Evolutionary conservation across 2,888 invertebrate genomes (phyloP).

Genomic region (Leptura quadrifasciata): DNA sequence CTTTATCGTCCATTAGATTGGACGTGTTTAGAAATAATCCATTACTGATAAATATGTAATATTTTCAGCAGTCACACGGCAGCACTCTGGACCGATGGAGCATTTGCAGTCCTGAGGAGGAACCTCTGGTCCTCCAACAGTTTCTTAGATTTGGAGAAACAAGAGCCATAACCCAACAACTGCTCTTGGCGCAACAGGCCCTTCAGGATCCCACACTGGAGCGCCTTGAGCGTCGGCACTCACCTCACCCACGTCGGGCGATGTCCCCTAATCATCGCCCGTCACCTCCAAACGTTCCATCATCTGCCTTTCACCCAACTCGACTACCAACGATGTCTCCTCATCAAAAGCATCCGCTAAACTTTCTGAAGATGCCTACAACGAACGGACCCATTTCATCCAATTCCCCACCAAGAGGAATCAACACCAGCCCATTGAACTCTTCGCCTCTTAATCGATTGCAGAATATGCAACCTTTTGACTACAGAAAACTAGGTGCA

Average conservation of each 20-base stretch:
- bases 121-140: conserved; percentile 93
- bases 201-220: conserved; percentile 78
- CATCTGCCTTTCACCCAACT: conserved; percentile 73
- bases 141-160: conserved; percentile 94
- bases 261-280: conserved; percentile 83
- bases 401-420: conserved; percentile 79
- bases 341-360: conserved; percentile 73
- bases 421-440: conserved; percentile 78
- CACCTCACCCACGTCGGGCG: conserved; percentile 74
- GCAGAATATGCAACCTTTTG: conserved; percentile 97
- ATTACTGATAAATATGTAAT: conserved; percentile 40
- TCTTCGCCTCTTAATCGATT: conserved; percentile 89
- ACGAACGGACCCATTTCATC: conserved; percentile 76
- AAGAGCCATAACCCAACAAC: conserved; percentile 85
- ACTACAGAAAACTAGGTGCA: conserved; percentile 88
- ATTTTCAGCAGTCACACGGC: conserved; percentile 76
- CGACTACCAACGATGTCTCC: conserved; percentile 74
- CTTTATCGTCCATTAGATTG: conserved; percentile 5
- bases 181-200: conserved; percentile 79
- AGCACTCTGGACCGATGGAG: conserved; percentile 92
- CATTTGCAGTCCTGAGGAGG: conserved; percentile 90
- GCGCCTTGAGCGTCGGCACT: conserved; percentile 75
- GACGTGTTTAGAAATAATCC: conserved; percentile 4
- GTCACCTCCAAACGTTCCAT: conserved; percentile 77
- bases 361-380: conserved; percentile 74